Percentiles rank a stretch among this genome's conserved stretches.
Evolutionary conservation across 2,888 invertebrate genomes (phyloP).

Genomic region (Macaria notata): DNA sequence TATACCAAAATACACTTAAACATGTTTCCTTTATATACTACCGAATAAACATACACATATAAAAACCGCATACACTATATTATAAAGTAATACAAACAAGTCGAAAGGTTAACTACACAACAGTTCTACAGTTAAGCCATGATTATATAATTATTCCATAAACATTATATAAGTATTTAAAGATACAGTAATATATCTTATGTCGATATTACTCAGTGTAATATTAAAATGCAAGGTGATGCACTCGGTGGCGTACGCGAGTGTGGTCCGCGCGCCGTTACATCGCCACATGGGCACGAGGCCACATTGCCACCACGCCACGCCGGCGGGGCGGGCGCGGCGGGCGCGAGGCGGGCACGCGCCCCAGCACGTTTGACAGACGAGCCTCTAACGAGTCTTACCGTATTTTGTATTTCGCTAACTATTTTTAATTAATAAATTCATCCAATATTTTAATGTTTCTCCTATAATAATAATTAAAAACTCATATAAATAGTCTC

Average conservation of each 20-base stretch:
- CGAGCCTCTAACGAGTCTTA: constrained; percentile 79
- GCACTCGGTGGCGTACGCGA: constrained; percentile 37
- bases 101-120: constrained; percentile 80
- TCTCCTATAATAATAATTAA: constrained; percentile 81
- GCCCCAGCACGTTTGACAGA: constrained; percentile 68
- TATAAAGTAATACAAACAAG: constrained; percentile 80
- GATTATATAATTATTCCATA: constrained; percentile 76
- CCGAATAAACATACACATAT: constrained; percentile 82
- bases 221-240: constrained; percentile 62
- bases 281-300: too few relatives aligned
- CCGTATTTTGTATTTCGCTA: constrained; percentile 81
- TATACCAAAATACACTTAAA: constrained; percentile 80
- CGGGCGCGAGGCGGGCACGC: constrained; percentile 26
- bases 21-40: constrained; percentile 73
- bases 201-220: constrained; percentile 70
- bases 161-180: constrained; percentile 63
- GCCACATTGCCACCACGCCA: constrained; percentile 3
- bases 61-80: constrained; percentile 79
- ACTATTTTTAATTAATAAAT: constrained; percentile 82
- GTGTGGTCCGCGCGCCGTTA: constrained; percentile 11
- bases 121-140: constrained; percentile 80
- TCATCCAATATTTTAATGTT: constrained; percentile 81
- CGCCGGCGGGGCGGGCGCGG: constrained; percentile 24
- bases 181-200: constrained; percentile 73
- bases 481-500: constrained; percentile 81